Evolutionary conservation across 1,140 invertebrate genomes (phyloP), one percentile per base, ranked within the genome.

Genomic region (honey bee (Apis mellifera)): DNA sequence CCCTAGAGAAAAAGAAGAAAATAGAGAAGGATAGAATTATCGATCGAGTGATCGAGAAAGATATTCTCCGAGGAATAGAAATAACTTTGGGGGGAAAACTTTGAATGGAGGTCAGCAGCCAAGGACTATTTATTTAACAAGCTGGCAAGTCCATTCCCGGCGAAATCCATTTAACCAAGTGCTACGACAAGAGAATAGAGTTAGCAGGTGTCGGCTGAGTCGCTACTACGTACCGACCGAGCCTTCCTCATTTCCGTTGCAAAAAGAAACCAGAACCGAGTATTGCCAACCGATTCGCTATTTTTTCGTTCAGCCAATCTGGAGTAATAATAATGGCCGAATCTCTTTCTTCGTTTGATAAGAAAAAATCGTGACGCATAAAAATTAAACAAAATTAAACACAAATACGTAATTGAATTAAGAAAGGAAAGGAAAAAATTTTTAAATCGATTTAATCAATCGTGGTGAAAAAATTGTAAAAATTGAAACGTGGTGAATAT

Each of bases 211-310:
- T 69, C 62, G 85, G 32, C 26, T 64, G 68, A 86, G 77, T 82
- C 78, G 83, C 4, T 32, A 32, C 85, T 84, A 85, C 83, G 74
- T 71, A 74, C 83, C 52, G 42, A 69, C 85, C 83, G 70, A 86
- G 83, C 85, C 85, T 78, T 66, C 59, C 69, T 85, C 85, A 86
- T 86, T 86, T 86, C 85, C 85, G 72, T 66, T 60, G 62, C 32
- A 85, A 85, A 85, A 86, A 85, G 85, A 84, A 80, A 73, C 71
- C n/a, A 32, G 5, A 2, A 32, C 12, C 23, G 52, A 54, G 23
- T 72, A 5, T 26, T 72, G 50, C 70, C 70, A 55, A 32, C 70
- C 1, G 50, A 72, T 32, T 65, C n/a, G 13, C 12, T 60, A 32
- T 9, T 17, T 66, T 66, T 66, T 21, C 19, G 5, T 65, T 21